Base-by-base conservation (phyloP, 37 sponge, comb jelly and placozoan species). In the Ephydatia muelleri region DNA sequence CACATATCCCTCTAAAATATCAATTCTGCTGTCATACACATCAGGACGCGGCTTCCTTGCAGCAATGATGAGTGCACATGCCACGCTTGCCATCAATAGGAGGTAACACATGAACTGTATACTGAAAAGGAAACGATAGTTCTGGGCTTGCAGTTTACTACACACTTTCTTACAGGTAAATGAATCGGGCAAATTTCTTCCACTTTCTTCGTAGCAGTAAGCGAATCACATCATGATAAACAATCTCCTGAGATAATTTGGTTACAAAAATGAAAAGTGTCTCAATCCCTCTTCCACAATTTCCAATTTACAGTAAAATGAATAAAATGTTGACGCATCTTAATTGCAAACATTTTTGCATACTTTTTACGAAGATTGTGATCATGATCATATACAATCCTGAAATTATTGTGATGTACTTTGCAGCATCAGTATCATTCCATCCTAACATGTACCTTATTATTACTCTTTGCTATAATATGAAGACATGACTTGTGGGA, bases 201-300 rank as follows among this genome's bases (percentile, higher is more conserved):
- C 93, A 92, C 64, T 92, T 92, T 19, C 69, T 49, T 30, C 86
- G 22, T 27, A 92, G 85, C 67, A 92, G 75, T 34, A 92, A 77
- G 29, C 93, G 68, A 27, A 92, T 89, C 27, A 84, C 89, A 67
- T 92, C 93, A 70, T 92, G 93, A 65, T 88, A 92, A 79, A 92
- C 93, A 0, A 88, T 68, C 14, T 92, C 93, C 89, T 92, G 37
- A 57, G 6, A 57, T 57, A 11, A 57, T 57, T 57, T 4, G 57
- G 16, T 14, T 4, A 43, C 8, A 11, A 43, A 43, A 43, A 11
- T n/a, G n/a, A n/a, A 8, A 43, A 43, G 47, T 43, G 47, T 43
- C 47, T 11, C 47, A 43, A 43, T 43, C 4, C 47, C n/a, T 43
- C 8, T 43, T 43, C 47, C 47, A 43, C 47, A 43, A 43, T 43